These are phyloP conservation scores for Leucopsar rothschildi DNA, from an alignment of 2,113 vertebrate species.

Conservation along the genomic window DNA sequence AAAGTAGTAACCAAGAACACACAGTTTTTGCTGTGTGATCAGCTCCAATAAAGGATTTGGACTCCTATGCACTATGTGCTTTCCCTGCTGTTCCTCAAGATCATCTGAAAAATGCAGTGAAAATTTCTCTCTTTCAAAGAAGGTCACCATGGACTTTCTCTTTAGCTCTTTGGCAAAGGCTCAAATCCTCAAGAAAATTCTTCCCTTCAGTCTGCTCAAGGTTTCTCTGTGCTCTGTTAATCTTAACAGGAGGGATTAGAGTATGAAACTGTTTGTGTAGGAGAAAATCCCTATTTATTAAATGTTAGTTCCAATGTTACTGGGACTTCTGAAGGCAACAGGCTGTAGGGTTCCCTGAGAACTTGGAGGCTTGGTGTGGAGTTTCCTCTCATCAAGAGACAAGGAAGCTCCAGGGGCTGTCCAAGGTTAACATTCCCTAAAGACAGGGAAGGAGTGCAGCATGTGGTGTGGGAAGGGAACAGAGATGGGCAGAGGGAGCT, in stretches of 20 bases:
- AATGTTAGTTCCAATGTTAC: background rate
- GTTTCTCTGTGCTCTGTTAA: constrained; percentile 36
- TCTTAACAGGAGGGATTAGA: constrained; percentile 25
- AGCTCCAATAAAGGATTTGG: background rate
- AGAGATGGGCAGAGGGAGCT: background rate
- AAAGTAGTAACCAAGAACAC: background rate
- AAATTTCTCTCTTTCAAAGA: constrained; percentile 22
- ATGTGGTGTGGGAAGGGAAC: background rate
- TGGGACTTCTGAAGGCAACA: background rate
- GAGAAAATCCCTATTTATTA: constrained; percentile 48
- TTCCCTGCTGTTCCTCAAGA: background rate
- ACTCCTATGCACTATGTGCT: background rate
- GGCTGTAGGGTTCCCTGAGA: background rate
- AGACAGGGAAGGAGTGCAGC: background rate
- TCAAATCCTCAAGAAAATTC: constrained; percentile 60
- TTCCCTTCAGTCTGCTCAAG: constrained; percentile 25
- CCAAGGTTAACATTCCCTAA: background rate
- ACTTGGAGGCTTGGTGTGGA: background rate
- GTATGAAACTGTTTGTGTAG: constrained; percentile 11
- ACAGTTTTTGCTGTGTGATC: background rate
- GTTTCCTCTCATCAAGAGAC: background rate
- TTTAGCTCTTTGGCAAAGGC: constrained; percentile 37
- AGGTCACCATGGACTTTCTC: constrained; percentile 48
- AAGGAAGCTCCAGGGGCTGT: background rate
- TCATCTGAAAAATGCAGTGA: background rate